Evolutionary conservation across 92 coral and sea anemone species (phyloP).

Genomic region (Phenganax marumi): DNA sequence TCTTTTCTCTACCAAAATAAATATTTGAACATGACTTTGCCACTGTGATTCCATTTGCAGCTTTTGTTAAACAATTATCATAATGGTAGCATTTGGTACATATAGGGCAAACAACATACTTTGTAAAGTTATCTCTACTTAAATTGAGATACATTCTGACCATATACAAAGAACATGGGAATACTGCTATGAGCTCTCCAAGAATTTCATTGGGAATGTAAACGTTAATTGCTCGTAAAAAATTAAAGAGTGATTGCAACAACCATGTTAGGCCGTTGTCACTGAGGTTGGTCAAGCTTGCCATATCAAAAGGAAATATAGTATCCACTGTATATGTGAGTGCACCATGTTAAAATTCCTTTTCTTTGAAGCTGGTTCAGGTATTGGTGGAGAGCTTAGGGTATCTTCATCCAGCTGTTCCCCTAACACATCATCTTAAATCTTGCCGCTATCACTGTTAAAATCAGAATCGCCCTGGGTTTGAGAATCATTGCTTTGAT

Average conservation of each 20-base stretch:
- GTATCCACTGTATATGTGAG: slow-evolving; percentile 57
- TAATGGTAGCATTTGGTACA: slow-evolving; percentile 50
- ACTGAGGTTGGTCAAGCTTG: slow-evolving; percentile 52
- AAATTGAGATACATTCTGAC: slow-evolving; percentile 51
- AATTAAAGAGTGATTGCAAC: slow-evolving; percentile 51
- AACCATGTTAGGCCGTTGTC: slow-evolving; percentile 67
- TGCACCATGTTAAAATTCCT: slow-evolving; percentile 21
- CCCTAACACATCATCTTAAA: slow-evolving; percentile 53
- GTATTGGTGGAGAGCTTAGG: slow-evolving; percentile 39
- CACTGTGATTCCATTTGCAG: not conserved
- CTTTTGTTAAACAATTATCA: slow-evolving; percentile 14
- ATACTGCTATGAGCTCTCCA: slow-evolving; percentile 45
- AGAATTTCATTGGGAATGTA: slow-evolving; percentile 4
- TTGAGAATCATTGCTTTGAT: too few relatives aligned
- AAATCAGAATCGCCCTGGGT: too few relatives aligned
- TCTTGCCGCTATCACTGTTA: slow-evolving; percentile 30
- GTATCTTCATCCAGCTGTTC: slow-evolving; percentile 40
- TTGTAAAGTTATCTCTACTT: slow-evolving; percentile 51
- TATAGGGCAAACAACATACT: slow-evolving; percentile 59
- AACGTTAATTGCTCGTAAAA: slow-evolving; percentile 31
- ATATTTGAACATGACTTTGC: not conserved
- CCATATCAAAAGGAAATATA: slow-evolving; percentile 59
- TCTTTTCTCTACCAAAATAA: too few relatives aligned
- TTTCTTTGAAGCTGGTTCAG: slow-evolving; percentile 47
- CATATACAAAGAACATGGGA: slow-evolving; percentile 56